These are phyloP conservation scores for Psammodynastes pulverulentus DNA, from an alignment of 2,113 vertebrate species.

Conservation along the genomic window DNA sequence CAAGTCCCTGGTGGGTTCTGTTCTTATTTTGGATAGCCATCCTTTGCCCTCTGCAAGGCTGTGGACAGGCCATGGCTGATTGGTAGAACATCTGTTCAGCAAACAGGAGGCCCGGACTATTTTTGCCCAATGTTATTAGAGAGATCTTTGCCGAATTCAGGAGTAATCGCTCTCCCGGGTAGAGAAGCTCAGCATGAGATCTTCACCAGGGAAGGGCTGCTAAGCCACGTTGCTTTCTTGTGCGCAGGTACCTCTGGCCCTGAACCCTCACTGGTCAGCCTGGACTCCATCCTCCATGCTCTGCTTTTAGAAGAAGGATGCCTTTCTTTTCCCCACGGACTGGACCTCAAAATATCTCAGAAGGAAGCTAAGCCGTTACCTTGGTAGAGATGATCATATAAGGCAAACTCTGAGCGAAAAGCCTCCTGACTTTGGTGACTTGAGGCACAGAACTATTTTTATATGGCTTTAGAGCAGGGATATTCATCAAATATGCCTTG, in stretches of 20 bases:
- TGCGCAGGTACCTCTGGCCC: background rate
- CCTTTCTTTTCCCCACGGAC: background rate
- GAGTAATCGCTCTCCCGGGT: background rate
- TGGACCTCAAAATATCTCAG: slow-evolving; percentile 2
- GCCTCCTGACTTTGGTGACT: slow-evolving; percentile 35
- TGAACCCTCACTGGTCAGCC: background rate
- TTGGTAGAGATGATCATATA: slow-evolving; percentile 34
- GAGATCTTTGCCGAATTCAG: background rate
- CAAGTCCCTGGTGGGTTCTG: background rate
- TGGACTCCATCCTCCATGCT: too few relatives aligned
- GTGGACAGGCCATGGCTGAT: background rate
- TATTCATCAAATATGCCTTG: slow-evolving; percentile 7
- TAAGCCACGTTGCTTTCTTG: background rate
- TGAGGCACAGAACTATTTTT: slow-evolving; percentile 38
- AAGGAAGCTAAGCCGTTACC: slow-evolving; percentile 4
- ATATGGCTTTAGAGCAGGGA: background rate
- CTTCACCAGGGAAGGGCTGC: too few relatives aligned
- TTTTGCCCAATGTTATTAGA: background rate
- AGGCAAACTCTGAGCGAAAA: slow-evolving; percentile 41
- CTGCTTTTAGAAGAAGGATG: background rate
- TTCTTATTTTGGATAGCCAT: background rate
- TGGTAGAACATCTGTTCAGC: background rate
- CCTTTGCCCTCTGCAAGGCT: background rate
- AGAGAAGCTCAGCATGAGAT: background rate
- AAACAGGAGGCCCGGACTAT: background rate